Percentiles rank a stretch among this genome's conserved stretches.
These are phyloP conservation scores for Drosophila serrata DNA, from an alignment of 1,140 invertebrate genomes.

Conservation along the genomic window DNA sequence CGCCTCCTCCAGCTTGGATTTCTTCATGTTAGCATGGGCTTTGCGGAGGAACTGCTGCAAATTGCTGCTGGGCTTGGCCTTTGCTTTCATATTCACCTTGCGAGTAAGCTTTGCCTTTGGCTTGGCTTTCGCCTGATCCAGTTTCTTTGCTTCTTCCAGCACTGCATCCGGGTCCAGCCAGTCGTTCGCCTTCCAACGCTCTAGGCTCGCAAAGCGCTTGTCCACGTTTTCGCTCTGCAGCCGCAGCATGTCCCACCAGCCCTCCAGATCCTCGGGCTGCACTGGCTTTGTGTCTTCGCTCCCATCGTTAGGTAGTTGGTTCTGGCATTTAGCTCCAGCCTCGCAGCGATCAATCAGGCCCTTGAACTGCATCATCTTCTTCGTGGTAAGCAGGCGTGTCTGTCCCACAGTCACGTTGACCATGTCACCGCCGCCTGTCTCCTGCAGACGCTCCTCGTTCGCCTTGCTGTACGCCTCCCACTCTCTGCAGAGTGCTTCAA, in stretches of 20 bases:
- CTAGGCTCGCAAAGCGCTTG: constrained; percentile 86
- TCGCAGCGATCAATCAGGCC: constrained; percentile 89
- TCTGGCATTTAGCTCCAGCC: constrained; percentile 63
- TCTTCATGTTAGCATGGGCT: constrained; percentile 62
- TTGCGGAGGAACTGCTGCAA: constrained; percentile 68
- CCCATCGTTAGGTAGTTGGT: constrained; percentile 45
- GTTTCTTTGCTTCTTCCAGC: neutral
- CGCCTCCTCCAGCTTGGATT: constrained; percentile 25
- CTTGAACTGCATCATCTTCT: constrained; percentile 90
- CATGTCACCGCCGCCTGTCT: constrained; percentile 85
- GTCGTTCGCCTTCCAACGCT: constrained; percentile 85
- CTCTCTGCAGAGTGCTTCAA: constrained; percentile 84
- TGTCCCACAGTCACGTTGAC: constrained; percentile 90
- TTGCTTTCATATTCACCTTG: constrained; percentile 38
- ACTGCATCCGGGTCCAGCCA: constrained; percentile 86
- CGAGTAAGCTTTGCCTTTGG: constrained; percentile 40
- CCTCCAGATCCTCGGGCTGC: constrained; percentile 89
- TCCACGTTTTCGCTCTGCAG: constrained; percentile 88
- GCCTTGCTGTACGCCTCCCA: constrained; percentile 85
- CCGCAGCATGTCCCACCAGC: constrained; percentile 92
- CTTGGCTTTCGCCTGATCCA: constrained; percentile 11
- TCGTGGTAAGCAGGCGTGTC: constrained; percentile 88
- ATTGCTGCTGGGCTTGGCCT: constrained; percentile 54
- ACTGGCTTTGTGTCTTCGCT: constrained; percentile 87
- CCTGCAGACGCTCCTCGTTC: constrained; percentile 39